These are phyloP conservation scores for Phyllotis vaccarum DNA, from an alignment of 2,797 vertebrate species.

Conservation along the genomic window DNA sequence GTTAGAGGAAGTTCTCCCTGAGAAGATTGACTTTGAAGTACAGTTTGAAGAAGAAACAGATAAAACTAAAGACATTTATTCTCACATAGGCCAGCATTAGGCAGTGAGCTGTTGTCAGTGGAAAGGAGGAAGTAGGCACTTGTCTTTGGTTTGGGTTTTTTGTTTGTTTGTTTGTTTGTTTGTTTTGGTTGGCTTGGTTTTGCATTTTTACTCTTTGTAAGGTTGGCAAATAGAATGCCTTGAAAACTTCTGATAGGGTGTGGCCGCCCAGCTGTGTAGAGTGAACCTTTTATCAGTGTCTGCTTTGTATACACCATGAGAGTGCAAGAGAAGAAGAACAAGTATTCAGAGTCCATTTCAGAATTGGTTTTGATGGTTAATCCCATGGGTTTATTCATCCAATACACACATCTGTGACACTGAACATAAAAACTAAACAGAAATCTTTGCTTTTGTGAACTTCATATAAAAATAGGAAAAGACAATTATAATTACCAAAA, in stretches of 20 bases:
- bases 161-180: not conserved
- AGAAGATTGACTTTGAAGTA: conserved; percentile 13
- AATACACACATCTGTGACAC: not conserved
- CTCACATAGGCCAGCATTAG: conserved; percentile 16
- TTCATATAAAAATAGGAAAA: conserved; percentile 10
- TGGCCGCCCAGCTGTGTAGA: not conserved
- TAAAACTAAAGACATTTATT: conserved; percentile 34
- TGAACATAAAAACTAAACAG: not conserved
- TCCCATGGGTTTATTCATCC: conserved; percentile 4
- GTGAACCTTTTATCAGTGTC: not conserved
- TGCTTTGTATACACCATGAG: not conserved
- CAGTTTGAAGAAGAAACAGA: conserved; percentile 14
- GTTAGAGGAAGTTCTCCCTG: not conserved
- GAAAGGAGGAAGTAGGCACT: not conserved
- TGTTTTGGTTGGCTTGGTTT: not conserved
- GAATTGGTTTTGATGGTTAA: not conserved
- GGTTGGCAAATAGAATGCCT: conserved; percentile 25
- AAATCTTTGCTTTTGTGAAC: conserved; percentile 18
- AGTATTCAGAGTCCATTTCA: not conserved
- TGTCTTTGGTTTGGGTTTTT: not conserved
- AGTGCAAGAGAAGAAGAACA: not conserved
- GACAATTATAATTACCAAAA: not conserved
- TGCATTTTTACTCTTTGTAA: conserved; percentile 52
- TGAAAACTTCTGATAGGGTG: conserved; percentile 13
- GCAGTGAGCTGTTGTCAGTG: not conserved